A percentile compares a stretch with the other conserved stretches of the same genome.
These are phyloP conservation scores for Archocentrus centrarchus DNA, from an alignment of 2,113 vertebrate species.

Conservation along the genomic window DNA sequence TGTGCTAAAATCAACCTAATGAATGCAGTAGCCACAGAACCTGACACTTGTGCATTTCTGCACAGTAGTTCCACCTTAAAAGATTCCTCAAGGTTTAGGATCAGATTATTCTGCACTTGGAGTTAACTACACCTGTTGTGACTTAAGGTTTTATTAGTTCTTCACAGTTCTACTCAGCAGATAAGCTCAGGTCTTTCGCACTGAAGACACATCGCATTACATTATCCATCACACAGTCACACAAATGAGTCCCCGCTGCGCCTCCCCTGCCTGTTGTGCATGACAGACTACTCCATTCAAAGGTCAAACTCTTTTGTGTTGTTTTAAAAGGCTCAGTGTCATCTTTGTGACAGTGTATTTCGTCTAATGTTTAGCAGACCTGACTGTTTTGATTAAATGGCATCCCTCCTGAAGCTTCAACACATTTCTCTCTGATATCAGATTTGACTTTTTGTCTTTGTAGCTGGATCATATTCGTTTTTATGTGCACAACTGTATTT, in stretches of 20 bases:
- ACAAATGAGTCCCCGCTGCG: slow-evolving; percentile 50
- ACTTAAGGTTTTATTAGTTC: slow-evolving; percentile 8
- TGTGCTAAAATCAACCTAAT: slow-evolving; percentile 60
- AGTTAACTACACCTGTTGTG: slow-evolving; percentile 38
- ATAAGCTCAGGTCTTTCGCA: slow-evolving; percentile 26
- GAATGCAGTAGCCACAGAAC: slow-evolving; percentile 33
- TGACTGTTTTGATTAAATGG: not conserved
- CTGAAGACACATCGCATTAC: slow-evolving; percentile 38
- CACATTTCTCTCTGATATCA: not conserved
- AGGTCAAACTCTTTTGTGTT: slow-evolving; percentile 71
- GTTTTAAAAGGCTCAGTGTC: slow-evolving; percentile 59
- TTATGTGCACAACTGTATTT: not conserved
- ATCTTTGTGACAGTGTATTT: slow-evolving; percentile 41
- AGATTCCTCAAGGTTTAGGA: not conserved
- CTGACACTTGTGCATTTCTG: slow-evolving; percentile 19
- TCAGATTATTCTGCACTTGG: not conserved
- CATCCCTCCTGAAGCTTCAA: slow-evolving; percentile 2
- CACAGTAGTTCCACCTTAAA: slow-evolving; percentile 9
- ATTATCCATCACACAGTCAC: slow-evolving; percentile 48
- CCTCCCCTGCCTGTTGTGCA: slow-evolving; percentile 56
- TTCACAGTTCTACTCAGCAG: not conserved
- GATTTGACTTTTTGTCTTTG: not conserved
- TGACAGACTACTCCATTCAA: slow-evolving; percentile 59
- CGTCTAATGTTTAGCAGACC: slow-evolving; percentile 3
- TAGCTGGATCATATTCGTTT: not conserved